Evolutionary conservation across 2,113 vertebrate genomes (phyloP), one percentile per base, ranked within the genome.

Genomic region (Pogona vitticeps): DNA sequence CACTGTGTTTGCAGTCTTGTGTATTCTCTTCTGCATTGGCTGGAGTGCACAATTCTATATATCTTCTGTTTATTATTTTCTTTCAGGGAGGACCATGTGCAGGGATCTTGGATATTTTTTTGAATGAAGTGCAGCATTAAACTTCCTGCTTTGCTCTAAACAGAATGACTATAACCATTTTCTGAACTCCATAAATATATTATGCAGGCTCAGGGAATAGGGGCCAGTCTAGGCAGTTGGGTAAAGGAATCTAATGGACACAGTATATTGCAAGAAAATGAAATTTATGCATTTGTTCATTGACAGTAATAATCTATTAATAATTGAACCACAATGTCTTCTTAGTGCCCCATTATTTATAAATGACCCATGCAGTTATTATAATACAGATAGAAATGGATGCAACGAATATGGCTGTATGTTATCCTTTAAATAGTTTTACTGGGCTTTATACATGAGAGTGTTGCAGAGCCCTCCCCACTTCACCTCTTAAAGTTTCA

Each of bases 241-340:
- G 14, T 89, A 92, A 61, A 92, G 83, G 65, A 76, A 81, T 79
- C 17, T 89, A 89, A 86, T 84, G 15, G 28, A 12, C 73, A 1
- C 67, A 81, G 75, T 58, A 88, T 88, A 83, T 38, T 71, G 72
- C 77, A 92, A 92, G 76, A 26, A 85, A 83, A 88, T 68, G 0
- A 36, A 17, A 10, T 92, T 88, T 89, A 23, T 73, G 15, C 78
- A 89, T 78, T 76, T 88, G 76, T 42, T 91, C 92, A 88, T 90
- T 76, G 88, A 81, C 83, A 73, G 36, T 72, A 78, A 86, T 79
- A 88, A 80, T 65, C 13, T 91, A 76, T 70, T 90, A 88, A 86
- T 88, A 92, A 82, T 13, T 90, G 40, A 94, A 87, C 75, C 31
- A 87, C 2, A 93, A 84, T 70, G 52, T 84, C 1, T 10, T 67